phyloP scores from a whole-genome alignment of 2,888 invertebrate genomes.

The Apocheima hispidaria region DNA sequence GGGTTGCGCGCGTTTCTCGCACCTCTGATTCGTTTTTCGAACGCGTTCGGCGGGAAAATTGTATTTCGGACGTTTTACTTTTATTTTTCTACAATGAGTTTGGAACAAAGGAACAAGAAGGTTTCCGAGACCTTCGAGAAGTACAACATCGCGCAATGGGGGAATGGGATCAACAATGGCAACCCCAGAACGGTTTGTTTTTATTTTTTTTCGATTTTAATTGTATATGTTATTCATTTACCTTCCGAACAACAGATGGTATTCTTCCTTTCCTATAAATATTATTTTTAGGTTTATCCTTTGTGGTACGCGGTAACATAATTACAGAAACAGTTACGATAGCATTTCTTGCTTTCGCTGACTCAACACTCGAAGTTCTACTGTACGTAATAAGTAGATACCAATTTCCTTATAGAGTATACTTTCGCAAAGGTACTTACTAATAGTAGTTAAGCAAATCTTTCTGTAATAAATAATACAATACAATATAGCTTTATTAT shows the following conservation, averaged over 20 bases:
- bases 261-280: no score
- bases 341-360: slow-evolving; percentile 12
- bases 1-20: slow-evolving; percentile 65
- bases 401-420: neutral
- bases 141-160: slow-evolving; percentile 79
- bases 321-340: neutral
- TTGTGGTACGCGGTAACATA: neutral
- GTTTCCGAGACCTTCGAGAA: slow-evolving; percentile 78
- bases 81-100: slow-evolving; percentile 67
- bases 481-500: no score
- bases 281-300: neutral
- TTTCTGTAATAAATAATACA: no score
- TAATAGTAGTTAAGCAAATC: no score
- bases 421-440: no score
- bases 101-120: slow-evolving; percentile 77
- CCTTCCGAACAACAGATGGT: no score
- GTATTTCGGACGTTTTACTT: slow-evolving; percentile 42
- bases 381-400: neutral
- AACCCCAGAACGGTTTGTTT: slow-evolving; percentile 65
- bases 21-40: slow-evolving; percentile 48
- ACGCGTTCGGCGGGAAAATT: slow-evolving; percentile 69
- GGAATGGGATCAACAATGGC: slow-evolving; percentile 55
- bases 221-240: no score
- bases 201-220: slow-evolving; percentile 39
- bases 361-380: neutral